Base-by-base conservation (phyloP, 1,140 invertebrate species). In the Drosophila sechellia region DNA sequence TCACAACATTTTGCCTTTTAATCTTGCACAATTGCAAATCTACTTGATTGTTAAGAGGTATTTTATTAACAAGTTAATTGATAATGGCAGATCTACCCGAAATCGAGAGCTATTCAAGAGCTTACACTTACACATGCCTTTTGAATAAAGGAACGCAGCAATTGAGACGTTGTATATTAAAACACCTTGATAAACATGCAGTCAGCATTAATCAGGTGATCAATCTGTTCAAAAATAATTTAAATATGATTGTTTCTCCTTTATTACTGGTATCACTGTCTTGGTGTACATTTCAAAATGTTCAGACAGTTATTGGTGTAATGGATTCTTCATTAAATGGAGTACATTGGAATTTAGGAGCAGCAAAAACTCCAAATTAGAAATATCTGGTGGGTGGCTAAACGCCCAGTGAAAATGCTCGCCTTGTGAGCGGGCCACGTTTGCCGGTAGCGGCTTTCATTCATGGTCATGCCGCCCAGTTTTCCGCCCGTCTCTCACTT, bases 371-470 rank as follows among this genome's bases (percentile, higher is more conserved):
- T 27, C 25, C 46, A 31, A 31, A 31, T 31, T 8, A 31, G 27
- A 31, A 54, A 60, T 10, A 6, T 39, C 31, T 4, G 15, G 46
- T 39, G 57, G 34, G 45, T 10, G 57, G 34, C 20, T 15, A 37
- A 15, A 17, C 20, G 48, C 22, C 35, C 25, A 15, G 22, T 64
- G 61, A 37, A 17, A n/a, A 15, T 34, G 31, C 13, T n/a, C 35
- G 15, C 25, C 27, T 13, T 25, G 37, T 31, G 49, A 15, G 20
- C 31, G 27, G 8, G 25, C 40, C 8, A 31, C 31, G 25, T 70
- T 79, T 79, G 70, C 79, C 79, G 79, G 79, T 65, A 61, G 63
- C 81, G 48, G 54, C 25, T 83, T 87, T 89, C 83, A 87, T 87
- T 87, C 83, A 89, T 89, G 83, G 83, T 76, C 76, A 89, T 70